phyloP scores from a whole-genome alignment of 2,797 vertebrate species.

The Poecilia velifera region DNA sequence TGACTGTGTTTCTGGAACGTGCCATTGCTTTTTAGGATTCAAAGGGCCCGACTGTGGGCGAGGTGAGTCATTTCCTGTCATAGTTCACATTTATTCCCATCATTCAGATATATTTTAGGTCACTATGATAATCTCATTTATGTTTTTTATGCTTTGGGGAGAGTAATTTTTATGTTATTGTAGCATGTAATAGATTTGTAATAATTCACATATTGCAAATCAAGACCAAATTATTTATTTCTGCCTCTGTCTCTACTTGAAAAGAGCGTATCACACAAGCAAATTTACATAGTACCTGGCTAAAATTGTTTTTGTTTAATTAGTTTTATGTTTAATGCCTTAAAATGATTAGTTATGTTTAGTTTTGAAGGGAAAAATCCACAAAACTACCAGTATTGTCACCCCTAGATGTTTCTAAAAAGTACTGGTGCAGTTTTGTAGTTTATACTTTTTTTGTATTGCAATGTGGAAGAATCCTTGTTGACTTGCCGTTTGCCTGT shows the following conservation, averaged over 20 bases:
- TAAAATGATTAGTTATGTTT: background rate
- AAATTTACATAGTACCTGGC: background rate
- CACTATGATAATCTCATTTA: slow-evolving; percentile 23
- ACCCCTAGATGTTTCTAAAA: background rate
- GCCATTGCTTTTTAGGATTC: slow-evolving; percentile 96
- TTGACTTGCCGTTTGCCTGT: background rate
- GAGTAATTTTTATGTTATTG: slow-evolving; percentile 16
- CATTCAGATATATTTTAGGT: slow-evolving; percentile 31
- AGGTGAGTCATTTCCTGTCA: slow-evolving; percentile 83
- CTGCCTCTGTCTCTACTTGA: background rate
- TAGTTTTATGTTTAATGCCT: background rate
- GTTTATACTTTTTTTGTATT: background rate
- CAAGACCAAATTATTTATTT: slow-evolving; percentile 17
- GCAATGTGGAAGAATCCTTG: background rate
- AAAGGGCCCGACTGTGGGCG: slow-evolving; percentile 95
- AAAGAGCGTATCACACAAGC: background rate
- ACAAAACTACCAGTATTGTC: background rate
- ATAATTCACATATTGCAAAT: slow-evolving; percentile 7
- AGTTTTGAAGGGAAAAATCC: background rate
- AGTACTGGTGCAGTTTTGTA: background rate
- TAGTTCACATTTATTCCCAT: slow-evolving; percentile 33
- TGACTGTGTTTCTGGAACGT: slow-evolving; percentile 93
- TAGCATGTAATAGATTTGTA: slow-evolving; percentile 3
- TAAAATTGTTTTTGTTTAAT: background rate
- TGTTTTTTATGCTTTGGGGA: slow-evolving; percentile 9